Evolutionary conservation across 2,888 invertebrate species (phyloP).

Genomic region (Callinectes sapidus): DNA sequence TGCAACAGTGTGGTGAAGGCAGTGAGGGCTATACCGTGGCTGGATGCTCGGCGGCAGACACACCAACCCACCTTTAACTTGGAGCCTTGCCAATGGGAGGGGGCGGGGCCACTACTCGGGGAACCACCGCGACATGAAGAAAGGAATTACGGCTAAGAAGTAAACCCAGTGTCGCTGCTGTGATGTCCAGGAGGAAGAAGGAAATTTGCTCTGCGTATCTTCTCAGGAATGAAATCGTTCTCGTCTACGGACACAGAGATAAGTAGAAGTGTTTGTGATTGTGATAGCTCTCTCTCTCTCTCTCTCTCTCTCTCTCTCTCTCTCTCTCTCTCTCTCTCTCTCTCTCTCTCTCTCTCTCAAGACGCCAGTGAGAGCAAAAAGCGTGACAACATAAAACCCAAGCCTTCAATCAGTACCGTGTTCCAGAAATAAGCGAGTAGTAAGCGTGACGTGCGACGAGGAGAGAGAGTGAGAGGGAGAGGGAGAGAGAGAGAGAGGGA

Average conservation of each 20-base stretch:
- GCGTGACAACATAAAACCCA: background rate
- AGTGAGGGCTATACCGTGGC: background rate
- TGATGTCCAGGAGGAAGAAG: background rate
- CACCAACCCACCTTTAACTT: conserved; percentile 54
- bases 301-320: background rate
- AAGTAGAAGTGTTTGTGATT: background rate
- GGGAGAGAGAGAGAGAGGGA: background rate
- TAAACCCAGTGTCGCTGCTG: background rate
- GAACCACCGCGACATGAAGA: background rate
- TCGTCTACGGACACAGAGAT: background rate
- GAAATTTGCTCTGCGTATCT: background rate
- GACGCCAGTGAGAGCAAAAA: background rate
- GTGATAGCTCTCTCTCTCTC: too few species aligned
- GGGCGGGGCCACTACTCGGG: background rate
- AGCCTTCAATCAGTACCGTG: background rate
- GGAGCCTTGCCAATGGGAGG: conserved; percentile 29
- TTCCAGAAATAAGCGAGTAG: background rate
- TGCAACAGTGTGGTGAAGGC: conserved; percentile 18
- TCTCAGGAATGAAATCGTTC: background rate
- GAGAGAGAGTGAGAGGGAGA: too few species aligned
- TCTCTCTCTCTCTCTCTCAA: background rate
- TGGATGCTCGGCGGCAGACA: conserved; percentile 14
- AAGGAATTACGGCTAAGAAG: conserved; percentile 28
- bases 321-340: background rate
- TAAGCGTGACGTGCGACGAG: background rate